phyloP scores from a whole-genome alignment of 1,140 invertebrate species.

The Dolichoris vasculosae region DNA sequence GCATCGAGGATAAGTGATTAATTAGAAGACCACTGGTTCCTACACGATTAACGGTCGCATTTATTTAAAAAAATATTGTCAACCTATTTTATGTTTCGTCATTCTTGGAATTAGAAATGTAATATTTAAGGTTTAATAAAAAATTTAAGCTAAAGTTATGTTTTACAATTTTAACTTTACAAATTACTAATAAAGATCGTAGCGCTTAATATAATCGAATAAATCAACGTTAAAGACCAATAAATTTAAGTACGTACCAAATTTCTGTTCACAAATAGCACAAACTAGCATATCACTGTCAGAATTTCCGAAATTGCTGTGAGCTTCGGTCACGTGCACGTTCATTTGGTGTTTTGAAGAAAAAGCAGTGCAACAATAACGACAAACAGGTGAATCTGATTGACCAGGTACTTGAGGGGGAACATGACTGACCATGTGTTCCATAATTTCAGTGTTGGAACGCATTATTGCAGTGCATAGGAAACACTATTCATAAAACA shows the following conservation, averaged over 20 bases:
- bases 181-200: neutral
- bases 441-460: constrained; percentile 78
- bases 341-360: constrained; percentile 69
- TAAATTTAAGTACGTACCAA: constrained; percentile 59
- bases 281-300: constrained; percentile 76
- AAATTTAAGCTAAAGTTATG: neutral
- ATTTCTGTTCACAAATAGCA: constrained; percentile 81
- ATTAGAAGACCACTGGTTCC: constrained; percentile 75
- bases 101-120: neutral
- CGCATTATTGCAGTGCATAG: constrained; percentile 76
- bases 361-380: constrained; percentile 71
- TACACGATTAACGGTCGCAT: constrained; percentile 37
- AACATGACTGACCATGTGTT: constrained; percentile 82
- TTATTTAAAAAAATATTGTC: too few relatives aligned
- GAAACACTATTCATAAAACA: constrained; percentile 71
- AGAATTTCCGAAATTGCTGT: constrained; percentile 69
- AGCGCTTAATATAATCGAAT: neutral
- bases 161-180: neutral
- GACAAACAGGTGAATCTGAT: constrained; percentile 66
- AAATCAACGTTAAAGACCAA: neutral
- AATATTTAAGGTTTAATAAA: neutral
- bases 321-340: constrained; percentile 68
- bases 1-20: constrained; percentile 84
- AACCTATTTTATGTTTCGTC: too few relatives aligned
- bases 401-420: constrained; percentile 69